Percentiles rank a stretch among this genome's conserved stretches.
Conservation (phyloP, 2,113 vertebrate species). For the Marmota monax region DNA sequence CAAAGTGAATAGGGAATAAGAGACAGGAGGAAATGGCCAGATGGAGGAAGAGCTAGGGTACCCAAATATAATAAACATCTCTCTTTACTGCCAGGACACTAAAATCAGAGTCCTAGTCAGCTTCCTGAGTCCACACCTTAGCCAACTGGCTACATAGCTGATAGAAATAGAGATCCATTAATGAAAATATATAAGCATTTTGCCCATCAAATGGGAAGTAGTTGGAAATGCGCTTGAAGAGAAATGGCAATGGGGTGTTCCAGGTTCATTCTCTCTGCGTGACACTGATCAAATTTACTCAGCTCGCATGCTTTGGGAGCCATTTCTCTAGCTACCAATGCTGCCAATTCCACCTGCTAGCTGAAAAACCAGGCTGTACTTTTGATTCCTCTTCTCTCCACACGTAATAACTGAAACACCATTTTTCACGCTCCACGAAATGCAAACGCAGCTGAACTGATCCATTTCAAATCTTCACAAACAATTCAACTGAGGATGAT, state of each 20-base stretch:
- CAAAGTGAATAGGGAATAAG: slow-evolving; percentile 28
- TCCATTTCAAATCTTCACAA: slow-evolving; percentile 44
- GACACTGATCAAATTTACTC: neutral
- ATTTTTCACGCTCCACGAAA: slow-evolving; percentile 40
- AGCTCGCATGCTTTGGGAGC: neutral
- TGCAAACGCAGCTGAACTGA: slow-evolving; percentile 24
- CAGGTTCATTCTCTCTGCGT: neutral
- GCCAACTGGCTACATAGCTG: slow-evolving; percentile 59
- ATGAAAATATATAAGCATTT: slow-evolving; percentile 37
- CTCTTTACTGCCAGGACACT: slow-evolving; percentile 23
- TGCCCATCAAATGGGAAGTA: slow-evolving; percentile 9
- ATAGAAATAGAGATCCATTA: slow-evolving; percentile 25
- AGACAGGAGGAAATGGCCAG: slow-evolving; percentile 46
- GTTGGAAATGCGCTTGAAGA: slow-evolving; percentile 1
- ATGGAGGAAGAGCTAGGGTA: slow-evolving; percentile 53
- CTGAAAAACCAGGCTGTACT: neutral
- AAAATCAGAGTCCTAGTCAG: slow-evolving; percentile 48
- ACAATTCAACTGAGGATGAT: slow-evolving; percentile 16
- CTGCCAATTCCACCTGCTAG: slow-evolving; percentile 57
- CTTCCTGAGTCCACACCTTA: neutral
- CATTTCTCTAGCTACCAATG: neutral
- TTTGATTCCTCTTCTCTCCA: neutral
- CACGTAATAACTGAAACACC: slow-evolving; percentile 14
- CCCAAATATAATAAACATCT: slow-evolving; percentile 46
- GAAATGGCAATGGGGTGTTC: neutral